A percentile compares a stretch with the other conserved stretches of the same genome.
These are phyloP conservation scores for Rallus limicola DNA, from an alignment of 2,113 vertebrate genomes.

Conservation along the genomic window DNA sequence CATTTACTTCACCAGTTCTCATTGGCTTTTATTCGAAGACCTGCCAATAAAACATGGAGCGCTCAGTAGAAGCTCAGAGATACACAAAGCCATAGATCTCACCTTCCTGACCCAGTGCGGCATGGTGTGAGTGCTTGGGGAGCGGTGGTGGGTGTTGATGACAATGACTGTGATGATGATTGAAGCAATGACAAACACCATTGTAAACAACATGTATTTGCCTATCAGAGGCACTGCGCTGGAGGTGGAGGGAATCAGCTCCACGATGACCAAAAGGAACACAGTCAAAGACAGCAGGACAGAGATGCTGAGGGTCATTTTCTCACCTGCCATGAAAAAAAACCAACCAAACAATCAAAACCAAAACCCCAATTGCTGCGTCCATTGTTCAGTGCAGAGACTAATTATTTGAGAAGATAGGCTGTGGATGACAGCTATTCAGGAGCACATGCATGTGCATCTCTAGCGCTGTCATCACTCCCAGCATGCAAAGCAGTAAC, in stretches of 20 bases:
- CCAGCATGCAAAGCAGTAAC: background rate
- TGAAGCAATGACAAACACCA: constrained; percentile 95
- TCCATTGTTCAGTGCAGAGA: background rate
- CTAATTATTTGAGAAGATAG: background rate
- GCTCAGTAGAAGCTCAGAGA: background rate
- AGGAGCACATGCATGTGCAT: background rate
- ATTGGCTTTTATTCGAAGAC: constrained; percentile 17
- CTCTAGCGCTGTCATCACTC: background rate
- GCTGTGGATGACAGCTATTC: background rate
- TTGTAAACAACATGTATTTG: constrained; percentile 99
- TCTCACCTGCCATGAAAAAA: constrained; percentile 84
- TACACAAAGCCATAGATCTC: background rate
- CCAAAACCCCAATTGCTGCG: background rate
- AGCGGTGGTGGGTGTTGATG: constrained; percentile 98
- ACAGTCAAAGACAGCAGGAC: constrained; percentile 95
- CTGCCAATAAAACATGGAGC: background rate
- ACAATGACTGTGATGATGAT: constrained; percentile 97
- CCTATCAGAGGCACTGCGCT: constrained; percentile 95
- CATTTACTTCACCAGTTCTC: background rate
- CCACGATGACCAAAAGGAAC: constrained; percentile 97
- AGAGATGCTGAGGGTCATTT: constrained; percentile 98
- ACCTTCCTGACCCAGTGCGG: constrained; percentile 95
- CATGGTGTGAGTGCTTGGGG: constrained; percentile 96
- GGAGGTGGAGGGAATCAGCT: constrained; percentile 97
- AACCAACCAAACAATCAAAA: too few relatives aligned